Evolutionary conservation across 2,113 vertebrate species (phyloP), one percentile per base, ranked within the genome.

Genomic region (Hippocampus zosterae): DNA sequence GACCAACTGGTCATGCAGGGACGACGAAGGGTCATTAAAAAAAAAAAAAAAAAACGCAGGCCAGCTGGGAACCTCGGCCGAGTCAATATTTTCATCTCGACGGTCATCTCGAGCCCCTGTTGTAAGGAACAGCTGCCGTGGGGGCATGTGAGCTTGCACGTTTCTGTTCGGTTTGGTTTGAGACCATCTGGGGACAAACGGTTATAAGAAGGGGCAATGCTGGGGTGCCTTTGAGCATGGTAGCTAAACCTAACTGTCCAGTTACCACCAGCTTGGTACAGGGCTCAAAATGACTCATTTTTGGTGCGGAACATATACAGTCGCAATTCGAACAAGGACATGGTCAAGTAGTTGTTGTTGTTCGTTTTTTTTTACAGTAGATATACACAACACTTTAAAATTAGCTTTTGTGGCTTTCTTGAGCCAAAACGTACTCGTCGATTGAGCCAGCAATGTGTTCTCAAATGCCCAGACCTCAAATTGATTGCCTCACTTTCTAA

Each of bases 1-100:
- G 48, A 67, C 69, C 81, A 85, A 78, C 67, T 81, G 74, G 72
- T 73, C 76, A 77, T 69, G 72, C 60, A 75, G 61, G 44, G 57
- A 59, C 27, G 13, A 27, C 7, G 57, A 62, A 62, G 46, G 67
- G 66, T 61, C 70, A 74, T 85, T 15, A 27, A 59, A 29, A 59
- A 59, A 27, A 81, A 83, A 67, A 73, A 59, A 60, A 81, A 83
- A 71, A 75, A 77, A 66, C 62, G 56, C 29, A 72, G 53, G 46
- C 44, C 61, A 75, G 63, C 70, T 71, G 81, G 65, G 50, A 8
- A 4, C 8, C 59, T 27, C 46, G 25, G 70, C 6, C 67, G 64
- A 46, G 66, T 74, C 63, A 73, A 73, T 59, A 60, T 72, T 79
- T 64, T 69, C 52, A 57, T 66, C 65, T 29, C 15, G 62, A 59